A percentile compares a stretch with the other conserved stretches of the same genome.
These are phyloP conservation scores for Syngnathus scovelli DNA, from an alignment of 2,113 vertebrate species.

Conservation along the genomic window DNA sequence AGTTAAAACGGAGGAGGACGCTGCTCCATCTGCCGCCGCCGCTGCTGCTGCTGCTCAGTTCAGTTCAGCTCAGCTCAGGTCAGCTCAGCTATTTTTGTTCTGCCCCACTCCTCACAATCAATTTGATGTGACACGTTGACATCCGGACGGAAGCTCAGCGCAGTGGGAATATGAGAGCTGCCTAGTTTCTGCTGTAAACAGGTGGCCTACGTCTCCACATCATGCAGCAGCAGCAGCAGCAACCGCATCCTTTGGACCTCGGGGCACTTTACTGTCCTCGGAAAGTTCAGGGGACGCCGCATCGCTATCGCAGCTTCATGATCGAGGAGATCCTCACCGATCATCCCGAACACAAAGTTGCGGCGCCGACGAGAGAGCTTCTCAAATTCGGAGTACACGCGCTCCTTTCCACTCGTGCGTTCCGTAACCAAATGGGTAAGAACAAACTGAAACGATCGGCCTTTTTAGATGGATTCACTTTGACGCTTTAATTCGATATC, in stretches of 20 bases:
- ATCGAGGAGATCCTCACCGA: slow-evolving; percentile 97
- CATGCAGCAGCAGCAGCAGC: neutral
- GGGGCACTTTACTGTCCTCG: neutral
- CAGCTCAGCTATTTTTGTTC: neutral
- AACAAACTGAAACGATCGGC: neutral
- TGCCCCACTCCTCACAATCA: neutral
- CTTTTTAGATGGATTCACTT: too few species aligned
- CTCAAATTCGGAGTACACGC: slow-evolving; percentile 96
- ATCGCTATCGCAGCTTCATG: slow-evolving; percentile 96
- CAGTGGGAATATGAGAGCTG: neutral
- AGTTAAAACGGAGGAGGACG: too few species aligned
- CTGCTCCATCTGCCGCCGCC: too few species aligned
- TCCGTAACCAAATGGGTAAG: slow-evolving; percentile 89
- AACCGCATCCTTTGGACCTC: neutral
- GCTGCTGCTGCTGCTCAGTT: too few species aligned
- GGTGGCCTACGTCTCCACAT: neutral
- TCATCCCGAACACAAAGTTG: slow-evolving; percentile 79
- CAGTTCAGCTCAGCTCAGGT: too few species aligned
- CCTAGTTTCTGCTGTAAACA: neutral
- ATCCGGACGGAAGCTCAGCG: neutral
- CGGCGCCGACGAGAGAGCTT: slow-evolving; percentile 81
- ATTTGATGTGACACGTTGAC: neutral
- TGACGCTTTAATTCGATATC: neutral
- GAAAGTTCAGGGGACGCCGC: slow-evolving; percentile 76
- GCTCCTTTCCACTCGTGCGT: slow-evolving; percentile 84